Base-by-base conservation (phyloP, 2,888 invertebrate genomes). In the Mechanitis messenoides region DNA sequence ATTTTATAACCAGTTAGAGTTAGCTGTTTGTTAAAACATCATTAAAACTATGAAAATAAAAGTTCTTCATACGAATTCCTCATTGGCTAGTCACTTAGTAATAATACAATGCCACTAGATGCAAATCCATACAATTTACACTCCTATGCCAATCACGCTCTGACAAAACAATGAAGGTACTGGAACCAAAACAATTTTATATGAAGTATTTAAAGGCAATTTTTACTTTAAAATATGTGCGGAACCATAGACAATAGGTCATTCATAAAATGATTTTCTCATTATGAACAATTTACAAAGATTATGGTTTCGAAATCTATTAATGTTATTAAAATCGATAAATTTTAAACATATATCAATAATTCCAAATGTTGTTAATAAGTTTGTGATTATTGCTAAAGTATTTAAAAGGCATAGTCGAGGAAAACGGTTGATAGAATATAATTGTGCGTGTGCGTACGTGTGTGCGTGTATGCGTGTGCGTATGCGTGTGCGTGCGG, bases 121-220 rank as follows among this genome's bases (percentile, higher is more conserved):
- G 73, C 70, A 71, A 73, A 73, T 72, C 62, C 65, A 61, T 68
- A 64, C 69, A 69, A 69, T 71, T 71, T 69, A 67, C 68, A 69
- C 68, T 64, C 59, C 67, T 67, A 71, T 69, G 66, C 68, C 67
- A 65, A 69, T 69, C 73, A 72, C 70, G 73, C 3, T 20, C 56
- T 33, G 45, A 61, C 55, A 57, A 55, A 53, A 55, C 59, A 45
- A 31, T 20, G 50, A 11, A 20, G n/a, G 56, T 62, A 62, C 61
- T 35, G 55, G 63, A 62, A 63, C 61, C 59, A 57, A 61, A 58
- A 68, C 68, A 69, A 69, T 65, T 56, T 31, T 9, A 31, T 56
- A 53, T 9, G 9, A 56, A 33, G 33, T 53, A 55, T 55, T 31
- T 28, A 45, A 33, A 53, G 38, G 9, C 12, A 6, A 33, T 42